Base-by-base conservation (phyloP, 2,797 vertebrate genomes). In the Sebastes miniatus region DNA sequence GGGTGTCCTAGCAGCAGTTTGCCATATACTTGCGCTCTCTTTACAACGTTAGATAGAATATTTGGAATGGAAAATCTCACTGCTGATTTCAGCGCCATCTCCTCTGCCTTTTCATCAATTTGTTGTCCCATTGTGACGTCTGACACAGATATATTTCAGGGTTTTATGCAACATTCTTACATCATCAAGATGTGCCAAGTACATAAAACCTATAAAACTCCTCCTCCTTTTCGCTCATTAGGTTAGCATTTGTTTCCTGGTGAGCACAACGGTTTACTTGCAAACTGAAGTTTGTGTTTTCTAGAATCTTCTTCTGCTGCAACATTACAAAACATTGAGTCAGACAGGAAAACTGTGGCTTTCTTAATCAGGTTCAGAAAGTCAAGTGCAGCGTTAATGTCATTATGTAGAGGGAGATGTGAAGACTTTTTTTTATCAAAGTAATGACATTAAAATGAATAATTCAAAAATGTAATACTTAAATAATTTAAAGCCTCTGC, bases 371-470 rank as follows among this genome's bases (percentile, higher is more conserved):
- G 8, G 59, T 12, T 4, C 69, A 3, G 27, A 4, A 66, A 74
- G 80, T 83, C 69, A 77, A 82, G 74, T 31, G 61, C 69, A 73
- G 58, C 79, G 66, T 76, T 72, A 72, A 81, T 81, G 83, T 79
- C 54, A 76, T 71, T 68, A 76, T 70, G 77, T 72, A 43, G 72
- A 9, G 59, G 36, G 70, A 81, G 77, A 83, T 73, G 73, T 81
- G 83, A 76, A n/a, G 80, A 83, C 50, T 43, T 43, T 65, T 25
- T 80, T 81, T 85, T 62, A 88, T 80, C 68, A 81, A 84, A 89
- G 88, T 73, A 84, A 80, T 77, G 80, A 89, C 87, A 91, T 78
- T 83, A 67, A 87, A 83, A 87, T 89, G 13, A 89, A 89, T 84
- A 69, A 91, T 92, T 88, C 18, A 88, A 81, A 88, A 84, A 81